Percentiles rank a stretch among this genome's conserved stretches.
Evolutionary conservation across 2,888 invertebrate genomes (phyloP).

Genomic region (Mylabris sibirica): DNA sequence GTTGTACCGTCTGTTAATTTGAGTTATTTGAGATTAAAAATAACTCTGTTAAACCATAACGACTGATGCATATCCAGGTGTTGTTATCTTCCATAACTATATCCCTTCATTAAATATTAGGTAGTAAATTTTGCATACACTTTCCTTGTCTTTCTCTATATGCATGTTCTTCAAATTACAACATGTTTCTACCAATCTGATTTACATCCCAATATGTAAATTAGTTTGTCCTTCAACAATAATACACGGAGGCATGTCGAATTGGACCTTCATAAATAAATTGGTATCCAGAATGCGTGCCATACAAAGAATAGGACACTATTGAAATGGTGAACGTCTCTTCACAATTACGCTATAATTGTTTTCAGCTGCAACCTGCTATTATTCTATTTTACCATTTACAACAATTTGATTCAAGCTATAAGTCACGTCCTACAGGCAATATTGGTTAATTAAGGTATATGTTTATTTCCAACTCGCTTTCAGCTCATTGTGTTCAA

Average conservation of each 20-base stretch:
- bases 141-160: neutral
- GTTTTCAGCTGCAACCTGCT: slow-evolving; percentile 27
- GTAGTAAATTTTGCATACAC: neutral
- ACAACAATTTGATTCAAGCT: neutral
- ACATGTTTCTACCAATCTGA: slow-evolving; percentile 5
- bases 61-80: neutral
- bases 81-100: neutral
- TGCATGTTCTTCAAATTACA: neutral
- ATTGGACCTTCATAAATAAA: slow-evolving; percentile 38
- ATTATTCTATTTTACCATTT: neutral
- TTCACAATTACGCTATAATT: slow-evolving; percentile 31
- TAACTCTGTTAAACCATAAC: neutral
- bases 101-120: neutral
- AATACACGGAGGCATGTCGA: slow-evolving; percentile 25
- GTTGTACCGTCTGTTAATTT: too few species aligned
- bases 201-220: slow-evolving; percentile 25
- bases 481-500: neutral
- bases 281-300: slow-evolving; percentile 24
- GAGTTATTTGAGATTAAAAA: neutral
- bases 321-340: slow-evolving; percentile 18
- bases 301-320: slow-evolving; percentile 18
- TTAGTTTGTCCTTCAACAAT: slow-evolving; percentile 14
- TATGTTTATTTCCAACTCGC: neutral
- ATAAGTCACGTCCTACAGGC: neutral
- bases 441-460: neutral